A percentile compares a stretch with the other conserved stretches of the same genome.
Evolutionary conservation across 1,140 invertebrate species (phyloP).

Genomic region (Drosophila virilis): DNA sequence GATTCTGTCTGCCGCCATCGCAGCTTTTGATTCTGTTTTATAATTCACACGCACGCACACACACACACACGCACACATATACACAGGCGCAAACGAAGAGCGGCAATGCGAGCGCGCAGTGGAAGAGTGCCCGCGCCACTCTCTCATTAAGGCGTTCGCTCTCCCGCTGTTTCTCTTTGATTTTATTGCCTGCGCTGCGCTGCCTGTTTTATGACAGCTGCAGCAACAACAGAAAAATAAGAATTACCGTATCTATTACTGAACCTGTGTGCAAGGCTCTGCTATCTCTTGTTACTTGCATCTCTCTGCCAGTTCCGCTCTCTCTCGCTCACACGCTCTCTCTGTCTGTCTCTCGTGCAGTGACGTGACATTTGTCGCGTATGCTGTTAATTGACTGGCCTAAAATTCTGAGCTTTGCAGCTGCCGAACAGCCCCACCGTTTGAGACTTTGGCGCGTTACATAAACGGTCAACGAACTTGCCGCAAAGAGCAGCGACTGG

Average conservation of each 20-base stretch:
- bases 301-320: constrained; percentile 8
- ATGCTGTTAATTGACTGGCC: constrained; percentile 47
- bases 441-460: constrained; percentile 45
- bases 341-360: constrained; percentile 14
- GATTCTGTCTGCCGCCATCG: constrained; percentile 65
- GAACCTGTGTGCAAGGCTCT: constrained; percentile 21
- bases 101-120: constrained; percentile 17
- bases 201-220: constrained; percentile 45
- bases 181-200: constrained; percentile 31
- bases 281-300: constrained; percentile 40
- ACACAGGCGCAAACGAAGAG: constrained; percentile 1
- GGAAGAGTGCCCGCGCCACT: constrained; percentile 17
- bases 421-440: constrained; percentile 12
- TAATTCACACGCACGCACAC: constrained; percentile 59
- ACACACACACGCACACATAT: neutral
- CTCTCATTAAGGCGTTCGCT: neutral
- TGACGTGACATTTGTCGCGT: constrained; percentile 57
- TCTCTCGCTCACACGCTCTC: neutral
- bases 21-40: constrained; percentile 83
- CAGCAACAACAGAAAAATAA: constrained; percentile 13
- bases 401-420: constrained; percentile 50
- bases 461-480: constrained; percentile 53
- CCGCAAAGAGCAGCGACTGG: constrained; percentile 5
- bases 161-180: constrained; percentile 26
- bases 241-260: constrained; percentile 48